Evolutionary conservation across 2,113 vertebrate species (phyloP), one percentile per base, ranked within the genome.

Genomic region (Acinonyx jubatus): DNA sequence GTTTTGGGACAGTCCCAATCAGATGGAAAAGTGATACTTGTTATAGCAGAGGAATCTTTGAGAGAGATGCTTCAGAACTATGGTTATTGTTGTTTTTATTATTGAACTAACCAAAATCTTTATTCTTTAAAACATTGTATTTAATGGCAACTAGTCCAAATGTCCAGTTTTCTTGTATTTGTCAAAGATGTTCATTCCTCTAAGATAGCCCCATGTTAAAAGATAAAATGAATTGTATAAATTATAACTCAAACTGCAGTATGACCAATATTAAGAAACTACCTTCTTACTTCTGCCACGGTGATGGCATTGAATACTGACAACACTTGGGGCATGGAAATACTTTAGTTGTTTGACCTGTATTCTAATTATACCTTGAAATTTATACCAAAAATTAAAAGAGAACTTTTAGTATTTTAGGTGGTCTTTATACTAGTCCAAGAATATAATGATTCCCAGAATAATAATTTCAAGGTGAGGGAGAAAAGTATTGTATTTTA

Each of bases 11-110:
- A 79, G 33, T 93, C 48, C 55, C 27, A 95, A 52, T 76, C 89
- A 84, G 57, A 83, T 83, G 69, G 18, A 36, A 71, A 93, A 94
- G 65, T 92, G 57, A 11, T 69, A 1, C 73, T 91, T 96, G 90
- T 81, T 66, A 73, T n/a, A 84, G 16, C 55, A 93, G 78, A 90
- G 92, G 23, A 87, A 13, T 76, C 65, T 93, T 88, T 41, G 65
- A 85, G 27, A 92, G 33, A 93, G 5, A 76, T 63, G 48, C 69
- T 97, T 89, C 15, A 84, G 79, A 98, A 89, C 18, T 82, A 7
- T 76, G 15, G 33, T 94, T 88, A 48, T 80, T 48, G 50, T 88
- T 93, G 50, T 88, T 96, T 96, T 94, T 96, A 31, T 89, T 97
- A 63, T n/a, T 87, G 21, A 96, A 93, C n/a, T 76, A n/a, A 80